Percentiles rank a stretch among this genome's conserved stretches.
Conservation (phyloP, 2,888 invertebrate species). For the Agriopis aurantiaria region DNA sequence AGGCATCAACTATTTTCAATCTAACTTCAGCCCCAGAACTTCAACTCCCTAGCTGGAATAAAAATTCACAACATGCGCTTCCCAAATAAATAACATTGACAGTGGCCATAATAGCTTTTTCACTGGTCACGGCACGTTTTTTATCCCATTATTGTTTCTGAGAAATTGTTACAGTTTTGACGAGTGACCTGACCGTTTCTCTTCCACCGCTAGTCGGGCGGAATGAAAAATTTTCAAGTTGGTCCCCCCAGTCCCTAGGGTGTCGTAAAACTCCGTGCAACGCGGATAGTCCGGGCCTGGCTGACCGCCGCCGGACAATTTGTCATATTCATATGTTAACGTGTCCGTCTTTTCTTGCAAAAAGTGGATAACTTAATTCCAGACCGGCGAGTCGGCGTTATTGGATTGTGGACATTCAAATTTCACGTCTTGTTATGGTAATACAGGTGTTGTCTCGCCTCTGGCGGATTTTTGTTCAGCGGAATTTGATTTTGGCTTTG, state of each 20-base stretch:
- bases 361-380: conserved; percentile 86
- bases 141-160: conserved; percentile 85
- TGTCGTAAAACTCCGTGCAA: conserved; percentile 83
- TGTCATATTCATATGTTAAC: conserved; percentile 87
- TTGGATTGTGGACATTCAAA: conserved; percentile 85
- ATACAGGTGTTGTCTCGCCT: conserved; percentile 82
- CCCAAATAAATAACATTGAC: conserved; percentile 86
- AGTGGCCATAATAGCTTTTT: conserved; percentile 78
- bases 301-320: conserved; percentile 84
- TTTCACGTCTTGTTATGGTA: conserved; percentile 85
- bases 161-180: conserved; percentile 87
- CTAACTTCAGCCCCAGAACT: conserved; percentile 67
- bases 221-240: conserved; percentile 87
- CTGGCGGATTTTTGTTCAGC: conserved; percentile 56
- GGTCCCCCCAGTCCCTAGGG: conserved; percentile 80
- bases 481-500: conserved; percentile 49
- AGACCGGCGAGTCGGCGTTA: conserved; percentile 70
- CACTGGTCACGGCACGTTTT: conserved; percentile 74
- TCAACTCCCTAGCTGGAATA: conserved; percentile 82
- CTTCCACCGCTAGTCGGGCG: conserved; percentile 74
- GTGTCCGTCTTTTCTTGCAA: conserved; percentile 85
- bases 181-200: conserved; percentile 85
- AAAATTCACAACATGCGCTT: conserved; percentile 81
- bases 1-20: conserved; percentile 56
- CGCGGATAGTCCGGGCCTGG: conserved; percentile 65